These are phyloP conservation scores for Brachionus rubens DNA, from an alignment of 1,140 invertebrate species.

Conservation along the genomic window DNA sequence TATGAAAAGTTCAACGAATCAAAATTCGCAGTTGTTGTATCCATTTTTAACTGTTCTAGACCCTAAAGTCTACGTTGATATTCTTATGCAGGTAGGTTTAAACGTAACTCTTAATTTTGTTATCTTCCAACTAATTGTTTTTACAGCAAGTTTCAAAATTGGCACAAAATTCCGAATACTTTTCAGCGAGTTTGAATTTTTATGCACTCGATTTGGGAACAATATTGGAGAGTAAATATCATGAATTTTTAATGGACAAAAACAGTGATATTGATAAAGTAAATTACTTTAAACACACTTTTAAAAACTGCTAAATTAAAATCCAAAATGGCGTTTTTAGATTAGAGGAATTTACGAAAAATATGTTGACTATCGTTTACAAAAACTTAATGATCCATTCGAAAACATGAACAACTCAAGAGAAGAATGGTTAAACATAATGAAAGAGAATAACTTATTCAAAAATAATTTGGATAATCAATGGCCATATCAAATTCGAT, in stretches of 20 bases:
- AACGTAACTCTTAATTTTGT: background rate
- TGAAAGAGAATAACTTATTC: conserved; percentile 37
- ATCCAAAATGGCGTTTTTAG: background rate
- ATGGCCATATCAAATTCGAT: conserved; percentile 4
- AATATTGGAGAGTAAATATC: conserved; percentile 27
- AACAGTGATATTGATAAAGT: conserved; percentile 39
- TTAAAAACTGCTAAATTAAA: background rate
- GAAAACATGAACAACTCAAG: background rate
- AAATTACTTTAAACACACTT: background rate
- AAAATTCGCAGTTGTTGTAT: background rate
- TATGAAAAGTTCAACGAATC: conserved; percentile 2
- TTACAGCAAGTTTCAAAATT: background rate
- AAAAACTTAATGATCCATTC: background rate
- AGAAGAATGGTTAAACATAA: conserved; percentile 38
- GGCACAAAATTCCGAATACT: conserved; percentile 27
- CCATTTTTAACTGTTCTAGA: conserved; percentile 36
- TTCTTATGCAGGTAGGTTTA: background rate
- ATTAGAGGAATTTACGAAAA: background rate
- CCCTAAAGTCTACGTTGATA: conserved; percentile 8
- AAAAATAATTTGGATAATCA: background rate
- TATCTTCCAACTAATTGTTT: background rate
- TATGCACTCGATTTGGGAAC: conserved; percentile 1
- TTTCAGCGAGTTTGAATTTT: background rate
- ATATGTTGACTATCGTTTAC: background rate
- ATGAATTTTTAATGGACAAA: conserved; percentile 5